Evolutionary conservation across 2,797 vertebrate genomes (phyloP), one percentile per base, ranked within the genome.

Genomic region (Neosilurus hyrtlii): DNA sequence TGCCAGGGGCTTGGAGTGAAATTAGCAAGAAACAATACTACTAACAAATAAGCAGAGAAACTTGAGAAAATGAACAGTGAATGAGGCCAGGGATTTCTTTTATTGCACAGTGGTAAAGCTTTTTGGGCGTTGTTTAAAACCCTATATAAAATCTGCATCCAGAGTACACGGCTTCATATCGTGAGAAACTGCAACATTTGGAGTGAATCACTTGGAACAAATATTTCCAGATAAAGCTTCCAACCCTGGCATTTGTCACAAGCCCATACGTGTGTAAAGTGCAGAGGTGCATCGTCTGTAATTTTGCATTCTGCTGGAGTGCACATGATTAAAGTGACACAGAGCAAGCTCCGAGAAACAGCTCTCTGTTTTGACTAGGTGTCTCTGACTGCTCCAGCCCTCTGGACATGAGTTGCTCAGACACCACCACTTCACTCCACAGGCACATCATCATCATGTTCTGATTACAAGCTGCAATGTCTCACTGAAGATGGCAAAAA

Each of bases 391-490:
- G 80, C 83, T 89, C 91, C 90, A 89, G 81, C 52, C 85, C 91
- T 86, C 82, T 89, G 90, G 90, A 88, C 89, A 88, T 84, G 91
- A 92, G 91, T 87, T 86, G 93, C 91, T 93, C 91, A 89, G 87
- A 91, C 91, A 90, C 90, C 90, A 87, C 89, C 91, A 88, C 88
- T 87, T 92, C 86, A 79, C 87, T 89, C 83, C 54, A 26, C 37
- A 76, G 72, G 56, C 54, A 89, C 91, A 90, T 91, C 88, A 88
- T 43, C 43, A 43, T 80, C 83, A 82, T 81, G 85, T 89, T 88
- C 88, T 93, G 92, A 94, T 94, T 93, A 94, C 92, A 93, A 90
- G 88, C 90, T 90, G 88, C 87, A 88, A 93, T 92, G 92, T 92
- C 90, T 94, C 86, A 85, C 83, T 88, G 80, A 88, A 87, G 84